Base-by-base conservation (phyloP, 1,140 invertebrate species). In the Eriosoma lanigerum region DNA sequence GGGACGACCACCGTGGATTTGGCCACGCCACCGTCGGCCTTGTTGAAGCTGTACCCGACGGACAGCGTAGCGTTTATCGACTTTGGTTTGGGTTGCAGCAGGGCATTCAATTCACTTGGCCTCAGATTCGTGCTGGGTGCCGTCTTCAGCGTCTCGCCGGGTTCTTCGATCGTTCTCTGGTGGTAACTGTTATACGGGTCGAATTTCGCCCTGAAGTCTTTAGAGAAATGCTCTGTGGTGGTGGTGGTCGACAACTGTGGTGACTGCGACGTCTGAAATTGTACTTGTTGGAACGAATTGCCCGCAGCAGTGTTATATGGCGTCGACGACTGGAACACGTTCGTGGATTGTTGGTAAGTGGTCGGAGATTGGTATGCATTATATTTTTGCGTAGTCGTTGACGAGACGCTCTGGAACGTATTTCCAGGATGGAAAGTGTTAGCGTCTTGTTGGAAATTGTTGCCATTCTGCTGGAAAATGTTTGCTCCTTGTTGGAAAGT, bases 341-440 rank as follows among this genome's bases (percentile, higher is more conserved):
- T 52, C 6, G 82, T 83, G 0, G 85, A 75, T 38, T 82, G 85
- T 0, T 82, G 64, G 1, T 86, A 87, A 0, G 84, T 85, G n/a
- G 83, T 87, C 12, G 84, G 81, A 17, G 84, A 82, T 26, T 86
- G 85, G 78, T 85, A 85, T 9, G 81, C 85, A 54, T 60, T 84
- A 26, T 54, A 73, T 9, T 44, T 58, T 75, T 72, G 52, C 0
- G 73, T 46, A 8, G 32, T 38, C 1, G 73, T 58, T 19, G 26
- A 21, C 32, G 24, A 9, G 3, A n/a, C 72, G 21, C 12, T 56
- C 17, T 75, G 54, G 26, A 38, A 58, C 4, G 24, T 26, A 0
- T 70, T 29, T 13, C 6, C 17, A 26, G 46, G 24, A 8, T 81
- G 32, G 66, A 24, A 70, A n/a, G n/a, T n/a, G 12, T 24, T 46